phyloP scores from a whole-genome alignment of 2,888 invertebrate genomes.

The Limnephilus auricula region DNA sequence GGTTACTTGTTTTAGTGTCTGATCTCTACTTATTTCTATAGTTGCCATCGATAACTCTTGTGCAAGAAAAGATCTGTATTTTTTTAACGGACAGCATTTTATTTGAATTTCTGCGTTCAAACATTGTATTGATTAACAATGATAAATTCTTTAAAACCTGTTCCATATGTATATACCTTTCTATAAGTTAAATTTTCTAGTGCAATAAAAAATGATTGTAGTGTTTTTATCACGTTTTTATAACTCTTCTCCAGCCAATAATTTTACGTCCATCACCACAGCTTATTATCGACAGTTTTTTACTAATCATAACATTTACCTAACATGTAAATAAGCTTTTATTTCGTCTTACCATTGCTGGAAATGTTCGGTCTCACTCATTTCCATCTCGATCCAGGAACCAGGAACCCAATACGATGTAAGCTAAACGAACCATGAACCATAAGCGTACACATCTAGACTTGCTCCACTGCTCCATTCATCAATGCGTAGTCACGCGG shows the following conservation, averaged over 20 bases:
- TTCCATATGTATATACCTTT: too few relatives aligned
- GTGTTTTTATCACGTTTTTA: not conserved
- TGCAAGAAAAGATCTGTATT: too few relatives aligned
- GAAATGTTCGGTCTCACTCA: not conserved
- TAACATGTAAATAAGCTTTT: not conserved
- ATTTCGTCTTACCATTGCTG: not conserved
- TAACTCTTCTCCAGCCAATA: too few relatives aligned
- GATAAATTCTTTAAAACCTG: too few relatives aligned
- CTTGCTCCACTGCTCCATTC: conserved; percentile 32
- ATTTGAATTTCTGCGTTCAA: too few relatives aligned
- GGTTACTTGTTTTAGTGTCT: too few relatives aligned
- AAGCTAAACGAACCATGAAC: conserved; percentile 33
- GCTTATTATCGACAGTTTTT: not conserved
- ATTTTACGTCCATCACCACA: not conserved
- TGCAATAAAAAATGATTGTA: not conserved
- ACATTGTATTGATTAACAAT: too few relatives aligned
- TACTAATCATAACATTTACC: not conserved
- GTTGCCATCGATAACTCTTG: too few relatives aligned
- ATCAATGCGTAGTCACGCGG: conserved; percentile 32
- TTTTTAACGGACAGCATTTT: too few relatives aligned
- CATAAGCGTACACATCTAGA: conserved; percentile 20
- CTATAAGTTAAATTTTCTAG: too few relatives aligned
- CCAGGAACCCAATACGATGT: conserved; percentile 18
- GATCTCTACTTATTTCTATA: too few relatives aligned
- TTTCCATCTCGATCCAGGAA: not conserved